phyloP scores from a whole-genome alignment of 1,140 invertebrate genomes.

The Cotesia glomerata region DNA sequence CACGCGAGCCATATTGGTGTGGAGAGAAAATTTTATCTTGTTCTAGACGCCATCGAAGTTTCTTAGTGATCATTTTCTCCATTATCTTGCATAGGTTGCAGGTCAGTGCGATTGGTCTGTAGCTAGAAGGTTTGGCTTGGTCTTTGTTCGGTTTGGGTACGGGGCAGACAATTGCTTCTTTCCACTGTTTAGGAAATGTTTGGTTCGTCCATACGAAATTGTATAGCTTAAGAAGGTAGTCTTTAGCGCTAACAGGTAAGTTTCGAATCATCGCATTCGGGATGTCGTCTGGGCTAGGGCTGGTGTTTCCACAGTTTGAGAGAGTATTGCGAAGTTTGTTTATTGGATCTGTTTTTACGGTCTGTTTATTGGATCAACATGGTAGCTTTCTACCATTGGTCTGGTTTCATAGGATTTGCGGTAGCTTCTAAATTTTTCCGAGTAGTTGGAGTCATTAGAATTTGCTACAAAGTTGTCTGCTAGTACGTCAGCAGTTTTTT shows the following conservation, averaged over 20 bases:
- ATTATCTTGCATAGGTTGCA: constrained; percentile 18
- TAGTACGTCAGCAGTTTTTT: too few relatives aligned
- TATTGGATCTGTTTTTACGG: too few relatives aligned
- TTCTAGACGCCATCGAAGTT: constrained; percentile 14
- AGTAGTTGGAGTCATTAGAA: too few relatives aligned
- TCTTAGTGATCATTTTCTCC: constrained; percentile 16
- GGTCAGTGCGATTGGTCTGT: constrained; percentile 7
- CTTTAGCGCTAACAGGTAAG: constrained; percentile 15
- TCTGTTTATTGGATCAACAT: too few relatives aligned
- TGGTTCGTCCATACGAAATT: constrained; percentile 39
- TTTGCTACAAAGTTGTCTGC: too few relatives aligned
- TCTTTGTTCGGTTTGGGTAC: constrained; percentile 48
- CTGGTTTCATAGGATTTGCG: too few relatives aligned
- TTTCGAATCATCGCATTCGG: not conserved
- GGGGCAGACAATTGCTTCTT: constrained; percentile 41
- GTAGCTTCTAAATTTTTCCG: too few relatives aligned
- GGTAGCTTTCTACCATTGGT: too few relatives aligned
- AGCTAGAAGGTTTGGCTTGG: constrained; percentile 33
- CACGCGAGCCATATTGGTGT: constrained; percentile 23
- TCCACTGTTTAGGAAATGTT: constrained; percentile 44
- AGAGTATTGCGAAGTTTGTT: too few relatives aligned
- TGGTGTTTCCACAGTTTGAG: too few relatives aligned
- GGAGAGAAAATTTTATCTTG: not conserved
- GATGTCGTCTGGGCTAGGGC: too few relatives aligned
- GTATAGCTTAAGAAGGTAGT: constrained; percentile 36